phyloP scores from a whole-genome alignment of 2,888 invertebrate species.

The Tenthredo mesomela region DNA sequence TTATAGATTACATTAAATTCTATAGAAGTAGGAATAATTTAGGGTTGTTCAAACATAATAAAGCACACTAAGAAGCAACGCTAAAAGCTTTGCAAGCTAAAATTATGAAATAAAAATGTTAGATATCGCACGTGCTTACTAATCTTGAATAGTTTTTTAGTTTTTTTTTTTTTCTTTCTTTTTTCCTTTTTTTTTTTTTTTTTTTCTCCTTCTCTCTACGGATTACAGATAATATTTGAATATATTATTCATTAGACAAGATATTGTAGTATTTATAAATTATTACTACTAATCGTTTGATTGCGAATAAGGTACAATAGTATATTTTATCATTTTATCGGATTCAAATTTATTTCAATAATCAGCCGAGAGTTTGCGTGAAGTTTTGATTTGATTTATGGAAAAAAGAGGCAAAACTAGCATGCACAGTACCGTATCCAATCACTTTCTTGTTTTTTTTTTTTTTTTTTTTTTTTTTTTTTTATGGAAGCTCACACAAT shows the following conservation, averaged over 20 bases:
- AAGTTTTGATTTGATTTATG: background rate
- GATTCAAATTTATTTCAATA: background rate
- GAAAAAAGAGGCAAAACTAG: background rate
- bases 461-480: background rate
- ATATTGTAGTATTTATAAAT: background rate
- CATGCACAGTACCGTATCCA: slow-evolving; percentile 26
- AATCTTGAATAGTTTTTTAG: background rate
- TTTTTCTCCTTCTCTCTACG: background rate
- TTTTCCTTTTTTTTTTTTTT: background rate
- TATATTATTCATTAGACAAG: background rate
- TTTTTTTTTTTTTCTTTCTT: background rate
- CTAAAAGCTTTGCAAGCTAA: slow-evolving; percentile 21
- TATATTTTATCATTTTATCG: background rate
- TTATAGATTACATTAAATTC: slow-evolving; percentile 17
- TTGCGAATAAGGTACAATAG: slow-evolving; percentile 16
- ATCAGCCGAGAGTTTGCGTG: background rate
- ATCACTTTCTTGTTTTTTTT: background rate
- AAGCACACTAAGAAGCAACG: slow-evolving; percentile 46
- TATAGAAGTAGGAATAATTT: slow-evolving; percentile 28
- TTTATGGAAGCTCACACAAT: slow-evolving; percentile 19
- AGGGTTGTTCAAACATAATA: background rate
- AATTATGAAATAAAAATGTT: slow-evolving; percentile 13
- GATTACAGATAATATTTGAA: too few relatives aligned
- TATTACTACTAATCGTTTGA: background rate
- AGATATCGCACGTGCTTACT: slow-evolving; percentile 20